A percentile compares a stretch with the other conserved stretches of the same genome.
Conservation (phyloP, 2,113 vertebrate species). For the Dicerorhinus sumatrensis region DNA sequence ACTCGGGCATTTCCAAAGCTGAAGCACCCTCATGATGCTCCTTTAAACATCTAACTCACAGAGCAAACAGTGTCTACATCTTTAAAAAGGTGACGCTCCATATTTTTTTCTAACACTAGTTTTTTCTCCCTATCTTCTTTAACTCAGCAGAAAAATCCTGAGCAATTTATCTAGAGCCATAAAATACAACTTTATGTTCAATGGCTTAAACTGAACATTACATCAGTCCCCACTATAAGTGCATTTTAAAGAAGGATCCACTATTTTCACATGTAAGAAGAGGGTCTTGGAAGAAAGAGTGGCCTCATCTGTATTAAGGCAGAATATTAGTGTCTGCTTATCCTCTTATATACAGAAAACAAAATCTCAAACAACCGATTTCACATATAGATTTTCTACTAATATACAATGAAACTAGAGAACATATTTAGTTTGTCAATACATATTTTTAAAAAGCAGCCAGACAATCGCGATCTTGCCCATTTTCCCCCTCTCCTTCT, state of each 20-base stretch:
- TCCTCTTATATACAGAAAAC: not conserved
- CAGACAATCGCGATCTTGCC: not conserved
- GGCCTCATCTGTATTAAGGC: not conserved
- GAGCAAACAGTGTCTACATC: not conserved
- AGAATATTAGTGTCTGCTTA: not conserved
- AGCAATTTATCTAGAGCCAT: constrained; percentile 71
- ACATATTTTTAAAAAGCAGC: not conserved
- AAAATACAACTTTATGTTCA: constrained; percentile 67
- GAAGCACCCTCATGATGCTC: not conserved
- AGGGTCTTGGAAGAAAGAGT: not conserved
- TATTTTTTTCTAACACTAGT: not conserved
- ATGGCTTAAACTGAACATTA: constrained; percentile 58
- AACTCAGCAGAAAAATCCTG: not conserved
- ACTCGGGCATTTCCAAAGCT: not conserved
- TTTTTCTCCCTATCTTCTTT: not conserved
- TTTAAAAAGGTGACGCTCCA: not conserved
- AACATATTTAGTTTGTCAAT: not conserved
- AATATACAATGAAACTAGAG: not conserved
- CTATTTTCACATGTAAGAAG: constrained; percentile 4
- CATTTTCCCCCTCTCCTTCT: not conserved
- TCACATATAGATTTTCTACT: constrained; percentile 23
- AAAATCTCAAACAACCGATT: not conserved
- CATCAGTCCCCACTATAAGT: constrained; percentile 40
- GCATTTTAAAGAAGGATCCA: constrained; percentile 58
- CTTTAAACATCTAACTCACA: constrained; percentile 29